Evolutionary conservation across 2,113 vertebrate species (phyloP).

Genomic region (Pituophis catenifer): DNA sequence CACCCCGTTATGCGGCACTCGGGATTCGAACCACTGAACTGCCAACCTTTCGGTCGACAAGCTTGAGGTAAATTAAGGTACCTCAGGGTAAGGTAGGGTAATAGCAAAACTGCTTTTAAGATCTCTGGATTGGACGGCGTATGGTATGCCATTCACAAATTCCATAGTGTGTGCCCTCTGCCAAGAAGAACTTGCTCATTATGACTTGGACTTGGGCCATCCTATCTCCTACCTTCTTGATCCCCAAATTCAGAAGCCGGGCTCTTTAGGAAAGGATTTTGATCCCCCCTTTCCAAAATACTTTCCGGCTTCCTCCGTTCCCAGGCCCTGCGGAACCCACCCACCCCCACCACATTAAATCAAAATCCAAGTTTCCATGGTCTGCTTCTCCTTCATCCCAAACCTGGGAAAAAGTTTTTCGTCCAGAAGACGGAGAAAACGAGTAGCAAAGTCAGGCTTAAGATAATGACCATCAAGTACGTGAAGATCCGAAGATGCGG

Average conservation of each 20-base stretch:
- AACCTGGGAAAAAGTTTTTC: conserved; percentile 55
- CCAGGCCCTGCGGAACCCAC: background rate
- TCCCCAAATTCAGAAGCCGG: background rate
- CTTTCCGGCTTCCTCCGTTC: background rate
- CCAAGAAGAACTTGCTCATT: background rate
- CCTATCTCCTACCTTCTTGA: background rate
- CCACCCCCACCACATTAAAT: background rate
- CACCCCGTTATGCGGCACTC: fast-evolving
- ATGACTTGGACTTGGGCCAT: background rate
- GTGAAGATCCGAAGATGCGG: conserved; percentile 61
- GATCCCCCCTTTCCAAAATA: background rate
- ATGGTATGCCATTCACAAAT: background rate
- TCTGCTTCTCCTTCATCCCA: background rate
- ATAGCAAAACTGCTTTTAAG: background rate
- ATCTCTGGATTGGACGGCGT: background rate
- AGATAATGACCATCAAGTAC: conserved; percentile 60
- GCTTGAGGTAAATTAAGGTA: too few relatives aligned
- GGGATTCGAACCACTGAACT: too few relatives aligned
- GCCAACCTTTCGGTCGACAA: too few relatives aligned
- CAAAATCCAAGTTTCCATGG: background rate
- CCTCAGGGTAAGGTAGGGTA: background rate
- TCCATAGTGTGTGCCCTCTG: background rate
- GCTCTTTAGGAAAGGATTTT: background rate
- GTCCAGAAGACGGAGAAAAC: conserved; percentile 68
- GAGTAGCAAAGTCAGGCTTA: conserved; percentile 54